Percentiles rank a stretch among this genome's conserved stretches.
These are phyloP conservation scores for Zaprionus inermis DNA, from an alignment of 1,140 invertebrate genomes.

Conservation along the genomic window DNA sequence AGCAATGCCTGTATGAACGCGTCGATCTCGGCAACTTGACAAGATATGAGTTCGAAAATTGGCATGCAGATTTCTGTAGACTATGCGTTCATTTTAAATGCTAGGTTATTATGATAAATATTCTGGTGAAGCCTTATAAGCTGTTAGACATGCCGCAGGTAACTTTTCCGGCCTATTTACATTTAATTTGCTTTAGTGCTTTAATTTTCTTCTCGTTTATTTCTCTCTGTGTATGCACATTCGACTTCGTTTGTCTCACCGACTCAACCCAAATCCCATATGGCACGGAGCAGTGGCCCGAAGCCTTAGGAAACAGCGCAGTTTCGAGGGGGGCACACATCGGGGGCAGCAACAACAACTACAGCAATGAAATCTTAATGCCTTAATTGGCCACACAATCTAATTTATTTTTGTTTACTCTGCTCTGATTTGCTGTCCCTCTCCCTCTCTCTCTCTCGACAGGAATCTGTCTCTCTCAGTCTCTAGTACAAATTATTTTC, in stretches of 20 bases:
- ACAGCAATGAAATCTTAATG: slow-evolving; percentile 80
- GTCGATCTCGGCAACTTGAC: not conserved
- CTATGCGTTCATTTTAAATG: not conserved
- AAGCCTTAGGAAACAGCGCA: slow-evolving; percentile 2
- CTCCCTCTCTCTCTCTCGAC: slow-evolving; percentile 6
- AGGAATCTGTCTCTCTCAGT: not conserved
- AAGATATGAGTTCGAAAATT: not conserved
- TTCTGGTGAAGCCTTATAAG: too few species aligned
- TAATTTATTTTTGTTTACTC: slow-evolving; percentile 81
- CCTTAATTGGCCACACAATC: slow-evolving; percentile 82
- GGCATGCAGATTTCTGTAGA: not conserved
- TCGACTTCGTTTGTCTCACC: slow-evolving; percentile 1
- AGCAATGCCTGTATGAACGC: not conserved
- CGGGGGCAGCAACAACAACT: slow-evolving; percentile 33
- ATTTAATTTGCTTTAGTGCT: not conserved
- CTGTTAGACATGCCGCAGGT: too few species aligned
- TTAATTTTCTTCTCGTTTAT: not conserved
- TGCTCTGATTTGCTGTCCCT: slow-evolving; percentile 40
- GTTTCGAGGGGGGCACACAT: not conserved
- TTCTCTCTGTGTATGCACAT: not conserved
- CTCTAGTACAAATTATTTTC: slow-evolving; percentile 73
- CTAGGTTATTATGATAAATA: too few species aligned
- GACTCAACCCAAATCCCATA: slow-evolving; percentile 4
- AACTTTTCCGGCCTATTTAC: not conserved
- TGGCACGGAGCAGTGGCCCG: slow-evolving; percentile 4